Percentiles rank a stretch among this genome's conserved stretches.
Conservation (phyloP, 2,797 vertebrate species). For the Glossophaga mutica region DNA sequence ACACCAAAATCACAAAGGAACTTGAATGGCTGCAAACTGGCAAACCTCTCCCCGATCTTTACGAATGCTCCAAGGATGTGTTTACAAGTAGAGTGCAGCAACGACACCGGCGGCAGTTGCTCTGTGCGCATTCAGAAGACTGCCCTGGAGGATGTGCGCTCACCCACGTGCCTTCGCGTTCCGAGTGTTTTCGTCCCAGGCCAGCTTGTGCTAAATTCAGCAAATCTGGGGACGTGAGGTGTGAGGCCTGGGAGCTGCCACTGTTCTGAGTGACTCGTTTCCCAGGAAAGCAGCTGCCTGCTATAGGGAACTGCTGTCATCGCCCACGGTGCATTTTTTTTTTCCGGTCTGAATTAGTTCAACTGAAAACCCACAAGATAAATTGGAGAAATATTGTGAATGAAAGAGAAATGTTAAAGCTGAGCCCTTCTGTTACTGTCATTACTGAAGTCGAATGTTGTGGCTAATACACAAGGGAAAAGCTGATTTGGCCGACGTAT, state of each 20-base stretch:
- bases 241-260: constrained; percentile 64
- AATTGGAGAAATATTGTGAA: constrained; percentile 51
- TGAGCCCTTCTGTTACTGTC: background rate
- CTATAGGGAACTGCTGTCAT: constrained; percentile 55
- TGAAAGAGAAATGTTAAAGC: constrained; percentile 39
- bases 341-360: constrained; percentile 31
- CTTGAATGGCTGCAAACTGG: background rate
- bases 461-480: background rate
- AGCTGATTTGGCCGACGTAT: background rate
- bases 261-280: constrained; percentile 63
- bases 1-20: background rate
- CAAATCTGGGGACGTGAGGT: constrained; percentile 64
- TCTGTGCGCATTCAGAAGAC: constrained; percentile 4
- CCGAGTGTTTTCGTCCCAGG: constrained; percentile 69
- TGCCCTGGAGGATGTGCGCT: constrained; percentile 37
- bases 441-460: background rate
- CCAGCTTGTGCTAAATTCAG: constrained; percentile 58
- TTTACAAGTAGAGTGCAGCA: constrained; percentile 53
- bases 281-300: constrained; percentile 37
- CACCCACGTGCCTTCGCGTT: constrained; percentile 66
- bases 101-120: constrained; percentile 6
- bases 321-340: constrained; percentile 20
- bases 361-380: constrained; percentile 53
- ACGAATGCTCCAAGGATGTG: constrained; percentile 2
- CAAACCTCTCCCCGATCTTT: background rate